phyloP scores from a whole-genome alignment of 2,888 invertebrate genomes.

The Drosophila ustulata region DNA sequence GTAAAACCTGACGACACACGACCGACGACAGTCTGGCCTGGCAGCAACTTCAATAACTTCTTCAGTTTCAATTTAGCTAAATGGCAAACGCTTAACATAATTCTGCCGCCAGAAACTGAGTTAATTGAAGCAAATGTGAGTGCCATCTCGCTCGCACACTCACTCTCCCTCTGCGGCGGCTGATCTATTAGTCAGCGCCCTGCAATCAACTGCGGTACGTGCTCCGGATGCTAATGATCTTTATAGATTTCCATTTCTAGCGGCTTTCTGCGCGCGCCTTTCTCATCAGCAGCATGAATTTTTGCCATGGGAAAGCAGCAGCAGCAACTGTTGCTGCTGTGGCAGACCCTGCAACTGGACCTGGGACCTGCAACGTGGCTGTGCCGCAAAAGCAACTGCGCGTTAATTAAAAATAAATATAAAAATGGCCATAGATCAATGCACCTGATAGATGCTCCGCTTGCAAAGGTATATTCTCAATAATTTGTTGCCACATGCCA shows the following conservation, averaged over 20 bases:
- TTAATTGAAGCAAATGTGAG: slow-evolving; percentile 35
- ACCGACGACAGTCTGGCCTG: not conserved
- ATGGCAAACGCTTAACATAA: slow-evolving; percentile 68
- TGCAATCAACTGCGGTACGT: slow-evolving; percentile 44
- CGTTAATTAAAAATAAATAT: slow-evolving; percentile 72
- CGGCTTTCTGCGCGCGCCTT: slow-evolving; percentile 19
- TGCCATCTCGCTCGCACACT: not conserved
- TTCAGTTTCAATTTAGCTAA: slow-evolving; percentile 67
- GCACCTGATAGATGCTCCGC: slow-evolving; percentile 70
- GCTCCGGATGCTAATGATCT: slow-evolving; percentile 51
- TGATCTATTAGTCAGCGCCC: slow-evolving; percentile 26
- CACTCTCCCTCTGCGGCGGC: not conserved
- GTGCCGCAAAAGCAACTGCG: slow-evolving; percentile 76
- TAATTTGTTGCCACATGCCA: slow-evolving; percentile 52
- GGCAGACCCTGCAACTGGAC: slow-evolving; percentile 30
- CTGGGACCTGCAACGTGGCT: slow-evolving; percentile 14
- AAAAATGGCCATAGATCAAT: slow-evolving; percentile 79
- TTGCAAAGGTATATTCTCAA: slow-evolving; percentile 51
- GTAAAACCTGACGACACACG: slow-evolving; percentile 60
- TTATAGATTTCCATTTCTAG: slow-evolving; percentile 63
- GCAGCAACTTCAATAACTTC: not conserved
- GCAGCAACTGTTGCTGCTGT: not conserved
- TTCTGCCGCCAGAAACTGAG: slow-evolving; percentile 58
- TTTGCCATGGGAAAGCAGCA: slow-evolving; percentile 46
- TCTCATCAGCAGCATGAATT: slow-evolving; percentile 20